phyloP scores from a whole-genome alignment of 2,113 vertebrate species.

The Lampris megalopsis region DNA sequence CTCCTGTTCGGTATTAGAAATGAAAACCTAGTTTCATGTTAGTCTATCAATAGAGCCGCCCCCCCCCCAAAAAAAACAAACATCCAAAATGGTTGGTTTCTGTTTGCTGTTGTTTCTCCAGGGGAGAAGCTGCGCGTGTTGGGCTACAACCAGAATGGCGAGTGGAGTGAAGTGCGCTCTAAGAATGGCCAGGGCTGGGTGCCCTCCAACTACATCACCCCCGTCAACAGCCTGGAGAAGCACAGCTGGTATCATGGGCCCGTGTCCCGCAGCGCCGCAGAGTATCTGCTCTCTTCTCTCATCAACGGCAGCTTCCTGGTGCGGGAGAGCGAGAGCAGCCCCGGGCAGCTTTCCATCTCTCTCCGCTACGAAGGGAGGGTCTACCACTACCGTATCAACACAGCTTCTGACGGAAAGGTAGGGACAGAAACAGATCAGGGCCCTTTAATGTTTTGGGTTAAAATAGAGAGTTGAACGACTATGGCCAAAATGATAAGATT shows the following conservation, averaged over 20 bases:
- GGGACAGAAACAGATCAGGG: neutral
- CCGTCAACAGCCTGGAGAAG: constrained; percentile 98
- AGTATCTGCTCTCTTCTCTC: constrained; percentile 96
- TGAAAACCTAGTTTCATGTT: too few relatives aligned
- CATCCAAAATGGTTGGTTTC: too few relatives aligned
- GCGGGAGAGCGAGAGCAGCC: constrained; percentile 98
- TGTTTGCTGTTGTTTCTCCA: constrained; percentile 51
- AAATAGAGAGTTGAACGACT: neutral
- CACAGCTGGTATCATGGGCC: constrained; percentile 99
- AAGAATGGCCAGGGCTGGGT: constrained; percentile 99
- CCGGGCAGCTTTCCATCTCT: constrained; percentile 96
- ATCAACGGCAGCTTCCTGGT: constrained; percentile 99
- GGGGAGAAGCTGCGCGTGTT: constrained; percentile 97
- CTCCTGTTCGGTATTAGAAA: too few relatives aligned
- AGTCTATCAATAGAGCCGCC: too few relatives aligned
- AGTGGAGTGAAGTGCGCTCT: constrained; percentile 98
- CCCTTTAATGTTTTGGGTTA: neutral
- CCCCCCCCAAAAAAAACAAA: too few relatives aligned
- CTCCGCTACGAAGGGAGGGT: constrained; percentile 97
- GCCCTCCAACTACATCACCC: constrained; percentile 99
- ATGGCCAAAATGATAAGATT: too few relatives aligned
- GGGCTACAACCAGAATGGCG: constrained; percentile 98
- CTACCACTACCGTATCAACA: constrained; percentile 99
- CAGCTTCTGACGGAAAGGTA: constrained; percentile 93
- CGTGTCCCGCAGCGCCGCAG: constrained; percentile 95